Evolutionary conservation across 2,113 vertebrate species (phyloP), one percentile per base, ranked within the genome.

Genomic region (Solea senegalensis): DNA sequence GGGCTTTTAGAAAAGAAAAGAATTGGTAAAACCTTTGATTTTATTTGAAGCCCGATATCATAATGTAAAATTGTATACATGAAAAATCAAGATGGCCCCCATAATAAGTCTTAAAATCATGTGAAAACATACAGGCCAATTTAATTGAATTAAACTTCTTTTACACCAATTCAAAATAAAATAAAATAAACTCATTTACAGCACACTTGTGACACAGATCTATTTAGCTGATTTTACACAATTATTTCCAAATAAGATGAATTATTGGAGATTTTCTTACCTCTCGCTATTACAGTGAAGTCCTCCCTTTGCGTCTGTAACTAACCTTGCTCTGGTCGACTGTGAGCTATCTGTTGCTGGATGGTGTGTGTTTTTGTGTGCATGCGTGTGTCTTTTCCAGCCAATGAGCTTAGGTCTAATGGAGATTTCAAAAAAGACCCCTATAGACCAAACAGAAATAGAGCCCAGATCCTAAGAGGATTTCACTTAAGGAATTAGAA

Each of bases 391-490:
- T 90, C 93, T 85, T 90, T 85, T 76, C 78, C 71, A 85, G 79
- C 84, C 78, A 88, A 90, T 88, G 85, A 88, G 84, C 89, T 86
- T 83, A 11, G 89, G 89, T 57, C 82, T 89, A 84, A 89, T 82
- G 79, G 81, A 81, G 82, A 91, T 91, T 92, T 91, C 65, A 89
- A 88, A 91, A 90, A 85, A 90, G 91, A 93, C 93, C 93, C 83
- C 34, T 69, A 83, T 72, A 63, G 89, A 84, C 85, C 78, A 89
- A 90, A 92, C 95, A 95, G 91, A 97, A 97, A 96, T 95, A 97
- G 95, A 95, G 92, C 88, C 86, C 79, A 87, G 74, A 78, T 91
- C 85, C 79, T 98, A 98, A 98, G 96, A 96, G 95, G 97, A 98
- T 99, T 98, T 91, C 46, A 74, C 45, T 85, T 88, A 90, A 90